Evolutionary conservation across 92 coral and sea anemone species (phyloP).

Genomic region (Epizoanthus illoricatus): DNA sequence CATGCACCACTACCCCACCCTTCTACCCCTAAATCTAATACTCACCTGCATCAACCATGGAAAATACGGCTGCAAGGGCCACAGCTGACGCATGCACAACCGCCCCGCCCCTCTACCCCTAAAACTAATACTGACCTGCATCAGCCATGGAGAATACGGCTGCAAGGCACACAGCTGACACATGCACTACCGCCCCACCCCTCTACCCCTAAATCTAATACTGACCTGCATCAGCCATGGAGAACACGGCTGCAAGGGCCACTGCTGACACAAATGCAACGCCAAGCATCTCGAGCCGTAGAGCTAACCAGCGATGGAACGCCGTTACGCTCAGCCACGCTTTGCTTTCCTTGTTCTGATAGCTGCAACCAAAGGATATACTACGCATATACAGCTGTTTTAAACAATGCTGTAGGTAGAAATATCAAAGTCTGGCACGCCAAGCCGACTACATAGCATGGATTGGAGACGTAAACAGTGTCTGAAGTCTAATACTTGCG

Average conservation of each 20-base stretch:
- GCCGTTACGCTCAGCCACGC: conserved; percentile 63
- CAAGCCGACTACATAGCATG: too few species aligned
- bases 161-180: conserved; percentile 43
- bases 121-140: conserved; percentile 22
- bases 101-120: neutral
- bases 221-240: conserved; percentile 51
- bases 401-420: too few species aligned
- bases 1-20: conserved; percentile 19
- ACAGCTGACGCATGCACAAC: conserved; percentile 43
- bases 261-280: conserved; percentile 56
- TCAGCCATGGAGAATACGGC: conserved; percentile 46
- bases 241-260: conserved; percentile 43
- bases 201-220: neutral
- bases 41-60: conserved; percentile 43
- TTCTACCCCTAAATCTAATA: neutral
- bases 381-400: too few species aligned
- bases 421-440: too few species aligned
- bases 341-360: conserved; percentile 59
- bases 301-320: conserved; percentile 62
- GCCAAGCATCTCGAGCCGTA: conserved; percentile 57
- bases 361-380: conserved; percentile 30
- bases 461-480: too few species aligned
- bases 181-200: conserved; percentile 18
- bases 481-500: too few species aligned
- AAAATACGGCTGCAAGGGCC: conserved; percentile 44